phyloP scores from a whole-genome alignment of 1,140 invertebrate genomes.

The Sinonovacula constricta region DNA sequence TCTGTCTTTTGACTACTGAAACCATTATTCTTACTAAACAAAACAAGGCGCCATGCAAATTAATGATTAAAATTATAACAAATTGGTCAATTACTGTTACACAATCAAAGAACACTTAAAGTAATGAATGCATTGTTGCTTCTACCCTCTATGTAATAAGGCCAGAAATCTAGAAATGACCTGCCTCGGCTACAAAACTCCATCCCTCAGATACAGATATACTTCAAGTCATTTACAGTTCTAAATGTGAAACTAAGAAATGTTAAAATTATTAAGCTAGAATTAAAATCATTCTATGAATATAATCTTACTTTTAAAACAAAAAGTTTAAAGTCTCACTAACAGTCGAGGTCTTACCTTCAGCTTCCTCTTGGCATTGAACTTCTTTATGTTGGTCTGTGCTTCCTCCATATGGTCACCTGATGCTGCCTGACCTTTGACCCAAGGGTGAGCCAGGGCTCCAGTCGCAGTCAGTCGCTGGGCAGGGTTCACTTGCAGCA shows the following conservation, averaged over 20 bases:
- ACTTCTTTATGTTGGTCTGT: constrained; percentile 65
- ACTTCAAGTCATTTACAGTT: not conserved
- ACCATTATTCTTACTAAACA: too few relatives aligned
- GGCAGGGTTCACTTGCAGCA: constrained; percentile 93
- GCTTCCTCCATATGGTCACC: constrained; percentile 65
- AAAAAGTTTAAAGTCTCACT: not conserved
- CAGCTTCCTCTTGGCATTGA: constrained; percentile 68
- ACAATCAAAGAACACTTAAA: too few relatives aligned
- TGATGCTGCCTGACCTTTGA: constrained; percentile 76
- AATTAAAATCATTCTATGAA: not conserved
- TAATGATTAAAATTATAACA: too few relatives aligned
- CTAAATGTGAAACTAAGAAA: not conserved
- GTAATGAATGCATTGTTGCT: too few relatives aligned
- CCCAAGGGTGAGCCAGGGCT: constrained; percentile 95
- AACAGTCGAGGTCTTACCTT: constrained; percentile 43
- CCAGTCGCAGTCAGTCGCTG: constrained; percentile 94
- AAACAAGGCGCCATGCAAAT: too few relatives aligned
- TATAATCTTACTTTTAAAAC: not conserved
- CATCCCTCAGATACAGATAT: not conserved
- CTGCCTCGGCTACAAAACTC: not conserved
- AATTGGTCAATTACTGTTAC: too few relatives aligned
- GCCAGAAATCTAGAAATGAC: not conserved
- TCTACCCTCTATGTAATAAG: too few relatives aligned
- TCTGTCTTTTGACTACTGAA: too few relatives aligned
- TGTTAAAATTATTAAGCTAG: not conserved